Percentiles rank a stretch among this genome's conserved stretches.
Evolutionary conservation across 1,140 invertebrate genomes (phyloP).

Genomic region (Chlorops oryzae): DNA sequence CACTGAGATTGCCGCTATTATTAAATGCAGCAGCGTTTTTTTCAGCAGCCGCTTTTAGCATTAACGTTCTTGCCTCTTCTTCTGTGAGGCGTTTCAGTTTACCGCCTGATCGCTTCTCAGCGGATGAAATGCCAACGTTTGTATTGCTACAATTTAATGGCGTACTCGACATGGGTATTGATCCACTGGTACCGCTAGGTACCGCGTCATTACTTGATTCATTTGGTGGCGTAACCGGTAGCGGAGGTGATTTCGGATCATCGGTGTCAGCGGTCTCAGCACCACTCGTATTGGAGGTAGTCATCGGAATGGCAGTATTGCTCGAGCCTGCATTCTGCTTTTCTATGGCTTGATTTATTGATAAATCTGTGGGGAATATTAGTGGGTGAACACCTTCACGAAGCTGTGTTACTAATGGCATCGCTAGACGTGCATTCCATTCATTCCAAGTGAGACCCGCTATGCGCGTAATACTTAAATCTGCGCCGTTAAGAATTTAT

Average conservation of each 20-base stretch:
- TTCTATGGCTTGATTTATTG: slow-evolving; percentile 30
- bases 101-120: not conserved
- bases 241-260: slow-evolving; percentile 12
- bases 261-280: not conserved
- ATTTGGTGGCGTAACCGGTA: slow-evolving; percentile 1
- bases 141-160: slow-evolving; percentile 8
- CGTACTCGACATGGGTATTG: not conserved
- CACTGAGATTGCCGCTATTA: slow-evolving; percentile 25
- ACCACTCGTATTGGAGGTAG: not conserved
- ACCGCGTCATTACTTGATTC: slow-evolving; percentile 2
- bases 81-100: slow-evolving; percentile 34
- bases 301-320: not conserved
- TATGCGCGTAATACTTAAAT: slow-evolving; percentile 62
- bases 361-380: slow-evolving; percentile 44
- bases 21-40: slow-evolving; percentile 20
- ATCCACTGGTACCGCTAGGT: not conserved
- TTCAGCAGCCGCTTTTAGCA: slow-evolving; percentile 38
- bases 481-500: slow-evolving; percentile 30
- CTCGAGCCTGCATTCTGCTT: not conserved
- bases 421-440: slow-evolving; percentile 55
- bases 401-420: slow-evolving; percentile 51
- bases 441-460: slow-evolving; percentile 62
- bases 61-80: slow-evolving; percentile 38
- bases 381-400: slow-evolving; percentile 45
- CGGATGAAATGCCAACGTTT: not conserved